Conservation (phyloP, 2,113 vertebrate species). For the Charina bottae region DNA sequence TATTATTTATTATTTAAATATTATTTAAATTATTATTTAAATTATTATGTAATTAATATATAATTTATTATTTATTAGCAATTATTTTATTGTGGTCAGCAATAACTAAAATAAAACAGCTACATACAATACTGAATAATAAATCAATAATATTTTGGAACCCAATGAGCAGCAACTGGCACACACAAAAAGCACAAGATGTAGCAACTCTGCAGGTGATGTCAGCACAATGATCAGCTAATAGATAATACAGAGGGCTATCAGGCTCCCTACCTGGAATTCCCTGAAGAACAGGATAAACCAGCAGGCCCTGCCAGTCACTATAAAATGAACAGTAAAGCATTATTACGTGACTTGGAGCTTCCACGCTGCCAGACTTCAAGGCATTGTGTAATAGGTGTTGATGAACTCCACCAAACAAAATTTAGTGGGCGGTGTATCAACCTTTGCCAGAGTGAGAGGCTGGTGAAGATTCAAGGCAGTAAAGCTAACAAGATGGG, state of each 20-base stretch:
- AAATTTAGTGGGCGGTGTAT: too few relatives aligned
- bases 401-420: too few relatives aligned
- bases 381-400: too few relatives aligned
- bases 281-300: not conserved
- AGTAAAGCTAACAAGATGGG: too few relatives aligned
- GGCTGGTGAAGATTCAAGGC: too few relatives aligned
- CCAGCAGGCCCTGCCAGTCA: not conserved
- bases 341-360: not conserved
- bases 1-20: too few relatives aligned
- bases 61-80: too few relatives aligned
- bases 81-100: not conserved
- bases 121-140: not conserved
- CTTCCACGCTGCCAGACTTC: not conserved
- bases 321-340: not conserved
- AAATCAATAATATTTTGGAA: not conserved
- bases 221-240: not conserved
- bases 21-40: too few relatives aligned
- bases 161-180: not conserved
- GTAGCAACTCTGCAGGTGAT: not conserved
- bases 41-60: too few relatives aligned
- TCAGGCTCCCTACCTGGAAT: not conserved
- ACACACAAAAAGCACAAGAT: not conserved
- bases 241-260: not conserved
- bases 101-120: not conserved
- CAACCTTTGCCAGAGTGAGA: too few relatives aligned